Evolutionary conservation across 2,797 vertebrate genomes (phyloP).

Genomic region (Apogon talboti): DNA sequence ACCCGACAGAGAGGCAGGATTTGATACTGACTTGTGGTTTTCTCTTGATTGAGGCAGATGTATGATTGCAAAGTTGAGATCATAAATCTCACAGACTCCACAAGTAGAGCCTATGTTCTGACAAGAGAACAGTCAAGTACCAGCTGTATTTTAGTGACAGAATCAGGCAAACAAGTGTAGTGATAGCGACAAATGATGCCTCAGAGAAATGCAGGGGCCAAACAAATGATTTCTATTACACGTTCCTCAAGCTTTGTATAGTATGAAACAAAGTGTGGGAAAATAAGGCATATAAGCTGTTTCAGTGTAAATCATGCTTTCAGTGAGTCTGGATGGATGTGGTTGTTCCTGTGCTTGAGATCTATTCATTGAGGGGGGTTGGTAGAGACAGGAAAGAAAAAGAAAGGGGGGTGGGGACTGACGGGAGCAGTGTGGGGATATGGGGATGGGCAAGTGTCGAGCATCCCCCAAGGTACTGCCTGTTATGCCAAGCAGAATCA

Average conservation of each 20-base stretch:
- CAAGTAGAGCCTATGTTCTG: constrained; percentile 12
- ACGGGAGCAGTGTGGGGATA: constrained; percentile 66
- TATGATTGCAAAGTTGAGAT: constrained; percentile 12
- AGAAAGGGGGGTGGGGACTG: constrained; percentile 58
- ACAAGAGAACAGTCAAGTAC: constrained; percentile 21
- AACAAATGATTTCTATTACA: constrained; percentile 39
- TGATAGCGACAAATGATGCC: constrained; percentile 26
- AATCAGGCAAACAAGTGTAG: constrained; percentile 21
- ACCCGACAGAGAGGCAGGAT: constrained; percentile 36
- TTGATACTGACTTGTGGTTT: constrained; percentile 4
- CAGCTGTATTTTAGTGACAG: constrained; percentile 32
- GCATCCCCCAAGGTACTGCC: constrained; percentile 80
- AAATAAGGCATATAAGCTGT: constrained; percentile 22
- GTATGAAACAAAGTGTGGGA: constrained; percentile 35
- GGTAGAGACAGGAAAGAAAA: constrained; percentile 77
- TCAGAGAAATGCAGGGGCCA: constrained; percentile 19
- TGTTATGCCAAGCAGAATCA: constrained; percentile 84
- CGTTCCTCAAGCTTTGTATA: constrained; percentile 30
- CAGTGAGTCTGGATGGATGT: constrained; percentile 56
- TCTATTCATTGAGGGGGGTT: constrained; percentile 78
- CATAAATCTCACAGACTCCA: constrained; percentile 19
- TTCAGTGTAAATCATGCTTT: constrained; percentile 51
- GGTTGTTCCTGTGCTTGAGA: constrained; percentile 59
- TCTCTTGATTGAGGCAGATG: constrained; percentile 34
- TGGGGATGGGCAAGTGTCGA: constrained; percentile 82